Evolutionary conservation across 35 echinoderm and acorn worm species (phyloP).

Genomic region (Holothuria glaberrima): DNA sequence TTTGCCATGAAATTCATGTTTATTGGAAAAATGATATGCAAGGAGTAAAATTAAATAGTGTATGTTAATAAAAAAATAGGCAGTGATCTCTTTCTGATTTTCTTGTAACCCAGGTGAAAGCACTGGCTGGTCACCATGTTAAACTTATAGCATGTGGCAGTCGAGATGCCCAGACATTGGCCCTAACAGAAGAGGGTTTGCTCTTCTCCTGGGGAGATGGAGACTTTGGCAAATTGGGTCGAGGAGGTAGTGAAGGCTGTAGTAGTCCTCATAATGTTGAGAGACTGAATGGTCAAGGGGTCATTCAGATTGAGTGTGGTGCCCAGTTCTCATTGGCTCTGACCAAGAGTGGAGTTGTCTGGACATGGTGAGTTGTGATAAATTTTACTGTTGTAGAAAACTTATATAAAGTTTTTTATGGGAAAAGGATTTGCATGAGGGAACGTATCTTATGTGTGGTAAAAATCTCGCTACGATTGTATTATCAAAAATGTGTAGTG

Average conservation of each 20-base stretch:
- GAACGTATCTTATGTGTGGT: no score
- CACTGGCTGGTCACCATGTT: slow-evolving; percentile 74
- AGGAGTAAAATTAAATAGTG: no score
- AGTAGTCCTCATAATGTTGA: slow-evolving; percentile 93
- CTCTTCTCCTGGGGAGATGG: slow-evolving; percentile 98
- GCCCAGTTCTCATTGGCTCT: slow-evolving; percentile 95
- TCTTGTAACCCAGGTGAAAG: slow-evolving; percentile 75
- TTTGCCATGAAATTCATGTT: no score
- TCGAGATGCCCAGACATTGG: slow-evolving; percentile 92
- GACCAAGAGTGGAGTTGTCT: slow-evolving; percentile 83
- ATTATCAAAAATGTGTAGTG: no score
- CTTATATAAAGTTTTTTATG: no score
- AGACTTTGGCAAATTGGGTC: slow-evolving; percentile 95
- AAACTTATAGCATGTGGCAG: slow-evolving; percentile 89
- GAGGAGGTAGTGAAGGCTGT: slow-evolving; percentile 93
- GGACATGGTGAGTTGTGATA: slow-evolving; percentile 83
- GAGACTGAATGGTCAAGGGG: slow-evolving; percentile 85
- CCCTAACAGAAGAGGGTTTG: slow-evolving; percentile 91
- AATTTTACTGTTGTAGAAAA: no score
- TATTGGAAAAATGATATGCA: no score
- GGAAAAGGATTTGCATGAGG: no score
- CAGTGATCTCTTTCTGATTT: neutral
- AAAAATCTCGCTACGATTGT: no score
- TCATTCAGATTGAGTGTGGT: slow-evolving; percentile 98
- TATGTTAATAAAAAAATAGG: no score